These are phyloP conservation scores for Sipha flava DNA, from an alignment of 1,140 invertebrate species.

Conservation along the genomic window DNA sequence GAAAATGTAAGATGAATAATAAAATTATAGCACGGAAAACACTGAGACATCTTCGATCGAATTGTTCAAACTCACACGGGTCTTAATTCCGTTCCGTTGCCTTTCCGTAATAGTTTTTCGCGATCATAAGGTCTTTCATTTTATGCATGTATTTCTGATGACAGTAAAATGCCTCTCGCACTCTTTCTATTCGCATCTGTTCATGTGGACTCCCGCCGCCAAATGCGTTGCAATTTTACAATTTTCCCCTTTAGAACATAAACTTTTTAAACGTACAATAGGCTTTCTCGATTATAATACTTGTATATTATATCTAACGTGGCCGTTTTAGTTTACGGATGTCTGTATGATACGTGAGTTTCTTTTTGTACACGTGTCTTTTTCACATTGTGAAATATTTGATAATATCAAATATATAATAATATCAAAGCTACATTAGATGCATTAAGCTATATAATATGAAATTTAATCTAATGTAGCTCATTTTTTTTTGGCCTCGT, in stretches of 20 bases:
- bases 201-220: background rate
- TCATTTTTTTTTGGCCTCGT: too few relatives aligned
- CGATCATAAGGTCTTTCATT: background rate
- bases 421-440: too few relatives aligned
- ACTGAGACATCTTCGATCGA: background rate
- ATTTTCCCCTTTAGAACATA: background rate
- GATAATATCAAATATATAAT: too few relatives aligned
- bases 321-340: background rate
- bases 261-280: background rate
- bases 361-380: background rate
- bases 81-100: background rate
- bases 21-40: too few relatives aligned
- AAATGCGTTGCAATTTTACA: background rate
- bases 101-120: background rate
- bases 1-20: too few relatives aligned
- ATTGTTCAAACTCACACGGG: background rate
- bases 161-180: background rate
- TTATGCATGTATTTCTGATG: background rate
- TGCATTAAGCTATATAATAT: too few relatives aligned
- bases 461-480: too few relatives aligned
- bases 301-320: background rate
- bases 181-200: background rate
- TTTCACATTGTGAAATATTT: background rate
- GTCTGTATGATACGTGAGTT: background rate
- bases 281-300: background rate